Conservation (phyloP, 2,888 invertebrate species). For the Ecliptopera silaceata region DNA sequence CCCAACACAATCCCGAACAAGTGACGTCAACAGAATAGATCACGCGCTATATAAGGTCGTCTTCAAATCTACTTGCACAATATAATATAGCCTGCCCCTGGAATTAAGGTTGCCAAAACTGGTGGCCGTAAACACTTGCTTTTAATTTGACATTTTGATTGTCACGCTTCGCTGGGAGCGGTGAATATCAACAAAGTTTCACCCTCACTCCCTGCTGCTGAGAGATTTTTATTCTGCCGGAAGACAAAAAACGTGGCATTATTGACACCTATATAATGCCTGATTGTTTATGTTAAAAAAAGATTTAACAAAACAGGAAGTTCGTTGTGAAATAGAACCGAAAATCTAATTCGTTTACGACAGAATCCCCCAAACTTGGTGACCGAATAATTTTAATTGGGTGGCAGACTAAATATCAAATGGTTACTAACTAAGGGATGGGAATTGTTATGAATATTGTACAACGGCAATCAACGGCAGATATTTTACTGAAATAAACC, state of each 20-base stretch:
- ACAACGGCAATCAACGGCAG: not conserved
- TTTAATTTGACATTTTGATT: slow-evolving; percentile 18
- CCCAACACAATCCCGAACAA: slow-evolving; percentile 38
- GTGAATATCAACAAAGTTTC: not conserved
- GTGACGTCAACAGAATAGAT: slow-evolving; percentile 19
- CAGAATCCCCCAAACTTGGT: slow-evolving; percentile 20
- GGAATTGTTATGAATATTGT: not conserved
- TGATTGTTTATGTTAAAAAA: slow-evolving; percentile 14
- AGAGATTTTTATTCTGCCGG: not conserved
- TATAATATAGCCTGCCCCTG: slow-evolving; percentile 33
- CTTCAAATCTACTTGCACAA: slow-evolving; percentile 38
- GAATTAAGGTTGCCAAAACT: slow-evolving; percentile 28
- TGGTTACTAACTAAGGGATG: too few relatives aligned
- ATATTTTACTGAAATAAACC: too few relatives aligned
- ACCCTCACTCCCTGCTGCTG: not conserved
- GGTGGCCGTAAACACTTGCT: slow-evolving; percentile 2
- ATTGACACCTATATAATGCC: not conserved
- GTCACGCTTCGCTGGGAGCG: slow-evolving; percentile 6
- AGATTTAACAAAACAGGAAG: slow-evolving; percentile 18
- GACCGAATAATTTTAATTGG: slow-evolving; percentile 25
- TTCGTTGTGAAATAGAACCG: too few relatives aligned
- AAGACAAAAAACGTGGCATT: not conserved
- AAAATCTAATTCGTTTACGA: not conserved
- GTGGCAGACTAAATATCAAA: slow-evolving; percentile 7
- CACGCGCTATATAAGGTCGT: slow-evolving; percentile 36